Evolutionary conservation across 92 coral and sea anemone species (phyloP).

Genomic region (Plumapathes pennacea): DNA sequence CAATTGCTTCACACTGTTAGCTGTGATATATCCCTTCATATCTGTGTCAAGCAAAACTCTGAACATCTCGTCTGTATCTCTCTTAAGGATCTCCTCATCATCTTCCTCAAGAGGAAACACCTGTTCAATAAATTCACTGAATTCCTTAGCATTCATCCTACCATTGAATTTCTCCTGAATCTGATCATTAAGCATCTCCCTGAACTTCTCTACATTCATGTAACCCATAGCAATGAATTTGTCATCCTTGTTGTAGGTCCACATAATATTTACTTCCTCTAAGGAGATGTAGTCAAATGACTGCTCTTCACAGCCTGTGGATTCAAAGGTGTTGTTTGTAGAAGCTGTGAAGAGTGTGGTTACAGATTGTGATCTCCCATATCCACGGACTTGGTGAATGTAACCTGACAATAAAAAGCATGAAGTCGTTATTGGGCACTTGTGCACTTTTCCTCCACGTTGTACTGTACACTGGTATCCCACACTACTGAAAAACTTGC

Average conservation of each 20-base stretch:
- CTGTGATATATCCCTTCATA: constrained; percentile 53
- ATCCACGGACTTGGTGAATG: constrained; percentile 90
- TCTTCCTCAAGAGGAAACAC: constrained; percentile 29
- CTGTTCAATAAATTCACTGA: constrained; percentile 32
- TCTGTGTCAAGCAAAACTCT: constrained; percentile 50
- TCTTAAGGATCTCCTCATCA: constrained; percentile 6
- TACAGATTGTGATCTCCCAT: constrained; percentile 84
- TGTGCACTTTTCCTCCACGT: no score
- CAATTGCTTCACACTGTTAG: constrained; percentile 57
- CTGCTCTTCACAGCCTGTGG: constrained; percentile 74
- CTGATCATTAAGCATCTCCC: constrained; percentile 31
- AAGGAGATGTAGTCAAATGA: constrained; percentile 81
- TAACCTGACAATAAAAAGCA: constrained; percentile 50
- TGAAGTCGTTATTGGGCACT: no score
- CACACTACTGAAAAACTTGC: no score
- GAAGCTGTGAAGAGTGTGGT: constrained; percentile 92
- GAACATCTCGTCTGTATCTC: constrained; percentile 59
- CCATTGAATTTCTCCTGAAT: constrained; percentile 14
- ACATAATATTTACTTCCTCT: constrained; percentile 82
- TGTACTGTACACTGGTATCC: no score
- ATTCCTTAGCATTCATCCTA: constrained; percentile 20
- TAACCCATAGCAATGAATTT: constrained; percentile 85
- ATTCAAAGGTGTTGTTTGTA: constrained; percentile 62
- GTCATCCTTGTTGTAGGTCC: constrained; percentile 96
- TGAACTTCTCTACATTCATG: constrained; percentile 61